Base-by-base conservation (phyloP, 2,888 invertebrate species). In the Zele albiditarsus region DNA sequence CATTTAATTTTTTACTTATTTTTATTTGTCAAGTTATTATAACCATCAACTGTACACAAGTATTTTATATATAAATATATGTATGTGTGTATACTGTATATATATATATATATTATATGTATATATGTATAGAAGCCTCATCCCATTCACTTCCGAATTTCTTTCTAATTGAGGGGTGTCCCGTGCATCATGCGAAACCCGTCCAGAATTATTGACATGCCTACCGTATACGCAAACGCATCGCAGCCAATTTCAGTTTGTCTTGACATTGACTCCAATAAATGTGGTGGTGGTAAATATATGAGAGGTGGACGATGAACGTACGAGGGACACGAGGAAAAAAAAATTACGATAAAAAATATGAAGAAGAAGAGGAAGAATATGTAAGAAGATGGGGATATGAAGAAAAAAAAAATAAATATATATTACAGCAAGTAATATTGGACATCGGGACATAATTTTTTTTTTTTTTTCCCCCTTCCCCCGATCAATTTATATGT, bases 121-220 rank as follows among this genome's bases (percentile, higher is more conserved):
- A 42, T 31, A 3, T 46, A 14, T 46, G 23, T 62, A 25, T 57
- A 67, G 49, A 31, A 71, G 68, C 33, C 71, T 75, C 77, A 69
- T 76, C 74, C 73, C 78, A 77, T 79, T 81, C 80, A 84, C 84
- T 84, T 83, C 84, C 82, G 81, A 85, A 82, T 84, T 82, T 80
- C 77, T 73, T 80, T 78, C 78, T 83, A 85, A 85, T 85, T 85
- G 82, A 82, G 73, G 80, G 80, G 71, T 80, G 79, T 75, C 78
- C 63, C 46, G 38, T 8, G 66, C 42, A 38, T 16, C 63, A 63
- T 20, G 31, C n/a, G 73, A 75, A 76, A 78, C 79, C 76, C 75
- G 77, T 77, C 71, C 75, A 72, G 73, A 79, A 79, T 80, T 78
- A 79, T 80, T 79, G 79, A 77, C 78, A 77, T 76, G 78, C 77